Percentiles rank a stretch among this genome's conserved stretches.
phyloP scores from a whole-genome alignment of 2,888 invertebrate species.

The Dysmachus trigonus region DNA sequence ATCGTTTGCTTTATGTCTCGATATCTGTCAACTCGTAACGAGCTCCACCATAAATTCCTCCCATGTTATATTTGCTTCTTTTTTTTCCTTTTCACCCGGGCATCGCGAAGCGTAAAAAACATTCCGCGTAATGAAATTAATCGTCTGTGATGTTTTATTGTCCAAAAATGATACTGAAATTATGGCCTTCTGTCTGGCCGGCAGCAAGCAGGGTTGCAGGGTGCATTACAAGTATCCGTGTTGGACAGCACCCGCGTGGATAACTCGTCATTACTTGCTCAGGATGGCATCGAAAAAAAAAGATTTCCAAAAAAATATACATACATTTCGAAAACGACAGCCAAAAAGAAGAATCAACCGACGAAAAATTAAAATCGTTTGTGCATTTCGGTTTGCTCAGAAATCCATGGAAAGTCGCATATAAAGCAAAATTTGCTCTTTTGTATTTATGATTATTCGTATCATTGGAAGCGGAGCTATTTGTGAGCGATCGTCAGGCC shows the following conservation, averaged over 20 bases:
- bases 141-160: slow-evolving; percentile 44
- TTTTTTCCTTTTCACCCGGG: not conserved
- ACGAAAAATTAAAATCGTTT: slow-evolving; percentile 21
- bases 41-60: slow-evolving; percentile 30
- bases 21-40: slow-evolving; percentile 40
- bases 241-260: not conserved
- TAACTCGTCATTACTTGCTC: not conserved
- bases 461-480: not conserved
- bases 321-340: not conserved
- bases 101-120: slow-evolving; percentile 37
- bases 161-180: slow-evolving; percentile 42
- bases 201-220: slow-evolving; percentile 11
- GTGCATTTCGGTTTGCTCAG: not conserved
- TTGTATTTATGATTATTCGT: slow-evolving; percentile 17
- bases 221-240: slow-evolving; percentile 8
- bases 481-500: not conserved
- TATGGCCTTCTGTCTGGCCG: slow-evolving; percentile 27
- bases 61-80: not conserved
- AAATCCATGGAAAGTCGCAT: slow-evolving; percentile 15
- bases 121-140: slow-evolving; percentile 42
- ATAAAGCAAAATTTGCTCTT: slow-evolving; percentile 28
- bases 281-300: not conserved
- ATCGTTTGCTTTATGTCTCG: slow-evolving; percentile 26
- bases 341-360: slow-evolving; percentile 7
- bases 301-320: not conserved